Conservation (phyloP, 1,140 invertebrate species). For the Sarcophaga bullata region DNA sequence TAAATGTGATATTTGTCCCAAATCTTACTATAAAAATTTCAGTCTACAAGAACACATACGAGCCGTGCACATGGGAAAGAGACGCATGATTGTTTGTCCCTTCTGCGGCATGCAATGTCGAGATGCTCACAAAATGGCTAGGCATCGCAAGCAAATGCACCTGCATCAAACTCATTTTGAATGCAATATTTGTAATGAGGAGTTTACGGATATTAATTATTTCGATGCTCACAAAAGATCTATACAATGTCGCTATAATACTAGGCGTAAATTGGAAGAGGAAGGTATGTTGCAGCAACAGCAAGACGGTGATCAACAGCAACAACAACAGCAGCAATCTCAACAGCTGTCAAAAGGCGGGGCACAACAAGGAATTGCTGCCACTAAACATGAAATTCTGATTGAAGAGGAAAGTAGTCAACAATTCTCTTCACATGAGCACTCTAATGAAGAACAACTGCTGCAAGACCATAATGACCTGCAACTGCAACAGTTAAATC, state of each 20-base stretch:
- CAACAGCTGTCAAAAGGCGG: not conserved
- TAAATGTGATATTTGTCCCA: conserved; percentile 56
- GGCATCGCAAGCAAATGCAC: conserved; percentile 60
- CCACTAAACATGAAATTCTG: not conserved
- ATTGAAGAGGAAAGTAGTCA: not conserved
- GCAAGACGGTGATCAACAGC: not conserved
- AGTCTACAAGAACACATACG: conserved; percentile 62
- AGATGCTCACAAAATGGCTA: conserved; percentile 62
- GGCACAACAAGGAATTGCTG: not conserved
- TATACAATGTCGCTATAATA: conserved; percentile 62
- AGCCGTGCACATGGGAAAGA: conserved; percentile 61
- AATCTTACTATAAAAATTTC: conserved; percentile 63
- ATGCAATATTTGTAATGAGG: conserved; percentile 58
- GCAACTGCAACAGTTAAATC: not conserved
- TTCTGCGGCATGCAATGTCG: conserved; percentile 63
- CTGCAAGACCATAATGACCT: not conserved
- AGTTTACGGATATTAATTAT: conserved; percentile 62
- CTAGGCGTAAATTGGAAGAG: conserved; percentile 42
- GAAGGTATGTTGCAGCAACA: not conserved
- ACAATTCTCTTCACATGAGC: not conserved
- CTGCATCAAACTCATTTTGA: conserved; percentile 56
- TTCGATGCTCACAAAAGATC: conserved; percentile 63
- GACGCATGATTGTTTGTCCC: conserved; percentile 59
- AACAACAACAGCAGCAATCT: not conserved
- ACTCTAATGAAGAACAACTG: not conserved